A percentile compares a stretch with the other conserved stretches of the same genome.
Conservation (phyloP, 2,888 invertebrate genomes). For the Pyrgus malvae region DNA sequence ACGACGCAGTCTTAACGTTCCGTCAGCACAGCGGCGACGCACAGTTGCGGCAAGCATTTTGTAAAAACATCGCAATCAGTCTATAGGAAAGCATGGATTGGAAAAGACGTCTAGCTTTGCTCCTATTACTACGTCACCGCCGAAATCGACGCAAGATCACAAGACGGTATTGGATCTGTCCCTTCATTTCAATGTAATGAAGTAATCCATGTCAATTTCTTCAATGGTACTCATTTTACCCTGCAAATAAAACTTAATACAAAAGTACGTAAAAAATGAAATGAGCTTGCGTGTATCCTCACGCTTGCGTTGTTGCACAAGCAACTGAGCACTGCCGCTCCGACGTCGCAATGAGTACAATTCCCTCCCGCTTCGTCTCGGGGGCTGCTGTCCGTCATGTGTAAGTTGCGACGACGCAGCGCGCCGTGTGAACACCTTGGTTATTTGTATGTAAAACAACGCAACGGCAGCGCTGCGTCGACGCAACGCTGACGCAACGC, state of each 20-base stretch:
- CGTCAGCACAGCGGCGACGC: slow-evolving; percentile 1
- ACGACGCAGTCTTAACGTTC: slow-evolving; percentile 3
- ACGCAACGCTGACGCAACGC: slow-evolving; percentile 4
- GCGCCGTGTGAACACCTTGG: slow-evolving; percentile 5
- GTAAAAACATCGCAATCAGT: neutral
- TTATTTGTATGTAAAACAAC: slow-evolving; percentile 6
- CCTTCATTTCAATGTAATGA: neutral
- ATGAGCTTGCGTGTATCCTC: slow-evolving; percentile 8
- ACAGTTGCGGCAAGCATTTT: slow-evolving; percentile 17
- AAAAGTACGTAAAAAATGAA: slow-evolving; percentile 16
- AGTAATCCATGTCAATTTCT: slow-evolving; percentile 12
- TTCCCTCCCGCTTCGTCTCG: slow-evolving; percentile 10
- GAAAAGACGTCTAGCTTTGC: slow-evolving; percentile 37
- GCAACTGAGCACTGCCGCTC: slow-evolving; percentile 4
- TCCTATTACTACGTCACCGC: slow-evolving; percentile 40
- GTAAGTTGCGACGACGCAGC: slow-evolving; percentile 7
- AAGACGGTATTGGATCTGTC: slow-evolving; percentile 34
- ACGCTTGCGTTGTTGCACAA: slow-evolving; percentile 1
- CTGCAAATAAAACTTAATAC: neutral
- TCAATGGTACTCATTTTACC: slow-evolving; percentile 7
- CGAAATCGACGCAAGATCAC: slow-evolving; percentile 33
- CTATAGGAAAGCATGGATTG: slow-evolving; percentile 31
- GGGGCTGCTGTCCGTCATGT: slow-evolving; percentile 10
- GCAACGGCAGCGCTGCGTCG: neutral
- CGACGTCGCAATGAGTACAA: slow-evolving; percentile 5